Percentiles rank a stretch among this genome's conserved stretches.
These are phyloP conservation scores for Lathronympha strigana DNA, from an alignment of 2,888 invertebrate species.

Conservation along the genomic window DNA sequence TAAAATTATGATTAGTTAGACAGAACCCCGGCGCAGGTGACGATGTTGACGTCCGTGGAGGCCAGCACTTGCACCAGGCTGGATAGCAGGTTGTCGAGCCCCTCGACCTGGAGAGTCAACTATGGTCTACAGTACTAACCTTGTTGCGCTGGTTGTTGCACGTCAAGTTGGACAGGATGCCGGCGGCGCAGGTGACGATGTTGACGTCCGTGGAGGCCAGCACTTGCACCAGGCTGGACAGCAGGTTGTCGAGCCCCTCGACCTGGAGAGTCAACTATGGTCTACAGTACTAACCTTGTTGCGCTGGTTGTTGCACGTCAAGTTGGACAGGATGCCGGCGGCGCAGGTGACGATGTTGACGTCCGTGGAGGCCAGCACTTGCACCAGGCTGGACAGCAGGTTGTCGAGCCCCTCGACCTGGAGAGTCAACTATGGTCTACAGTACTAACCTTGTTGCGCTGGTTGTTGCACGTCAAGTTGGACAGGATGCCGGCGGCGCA, in stretches of 20 bases:
- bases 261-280: too few species aligned
- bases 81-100: background rate
- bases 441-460: too few species aligned
- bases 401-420: too few species aligned
- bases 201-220: too few species aligned
- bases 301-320: conserved; percentile 99
- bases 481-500: conserved; percentile 99
- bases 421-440: too few species aligned
- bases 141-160: conserved; percentile 99
- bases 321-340: conserved; percentile 98
- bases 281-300: conserved; percentile 97
- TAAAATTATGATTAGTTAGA: background rate
- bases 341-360: conserved; percentile 99
- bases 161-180: conserved; percentile 84
- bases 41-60: background rate
- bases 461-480: too few species aligned
- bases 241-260: too few species aligned
- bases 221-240: background rate
- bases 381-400: conserved; percentile 94
- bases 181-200: background rate
- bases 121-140: too few species aligned
- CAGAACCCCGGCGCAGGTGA: background rate
- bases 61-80: background rate
- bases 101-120: too few species aligned
- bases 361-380: conserved; percentile 95